Conservation (phyloP, 2,888 invertebrate genomes). For the Drosophila quinaria region DNA sequence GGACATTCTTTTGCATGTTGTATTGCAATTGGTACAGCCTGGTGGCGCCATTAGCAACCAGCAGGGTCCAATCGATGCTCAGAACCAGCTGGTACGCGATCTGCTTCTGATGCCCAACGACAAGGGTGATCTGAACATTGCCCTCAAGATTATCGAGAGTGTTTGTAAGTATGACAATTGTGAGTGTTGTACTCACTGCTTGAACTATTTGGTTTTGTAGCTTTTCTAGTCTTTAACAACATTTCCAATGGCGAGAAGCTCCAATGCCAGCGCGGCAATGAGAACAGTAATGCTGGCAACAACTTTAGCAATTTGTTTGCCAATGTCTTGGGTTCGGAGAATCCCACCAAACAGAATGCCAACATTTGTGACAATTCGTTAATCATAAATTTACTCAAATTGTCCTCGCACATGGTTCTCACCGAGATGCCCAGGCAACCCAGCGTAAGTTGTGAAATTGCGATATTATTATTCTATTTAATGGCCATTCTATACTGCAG, state of each 20-base stretch:
- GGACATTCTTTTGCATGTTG: constrained; percentile 89
- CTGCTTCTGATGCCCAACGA: constrained; percentile 88
- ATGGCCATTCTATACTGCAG: constrained; percentile 39
- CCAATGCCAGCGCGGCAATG: constrained; percentile 87
- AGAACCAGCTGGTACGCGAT: constrained; percentile 90
- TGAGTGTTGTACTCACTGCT: not conserved
- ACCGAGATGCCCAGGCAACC: constrained; percentile 87
- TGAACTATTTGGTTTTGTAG: constrained; percentile 67
- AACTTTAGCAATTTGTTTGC: constrained; percentile 92
- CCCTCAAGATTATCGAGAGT: constrained; percentile 91
- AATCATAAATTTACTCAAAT: constrained; percentile 90
- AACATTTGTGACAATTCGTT: constrained; percentile 90
- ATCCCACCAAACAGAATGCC: constrained; percentile 88
- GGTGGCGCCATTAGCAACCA: constrained; percentile 88
- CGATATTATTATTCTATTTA: not conserved
- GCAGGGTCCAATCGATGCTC: constrained; percentile 91
- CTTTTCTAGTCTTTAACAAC: constrained; percentile 87
- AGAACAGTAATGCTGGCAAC: constrained; percentile 86
- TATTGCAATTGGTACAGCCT: constrained; percentile 90
- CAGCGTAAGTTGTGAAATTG: constrained; percentile 74
- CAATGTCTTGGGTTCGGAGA: constrained; percentile 89
- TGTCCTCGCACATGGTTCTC: constrained; percentile 88
- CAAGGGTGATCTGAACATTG: constrained; percentile 90
- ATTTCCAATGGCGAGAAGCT: constrained; percentile 87
- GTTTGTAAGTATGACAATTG: constrained; percentile 87